These are phyloP conservation scores for Austrofundulus limnaeus DNA, from an alignment of 2,113 vertebrate genomes.

Conservation along the genomic window DNA sequence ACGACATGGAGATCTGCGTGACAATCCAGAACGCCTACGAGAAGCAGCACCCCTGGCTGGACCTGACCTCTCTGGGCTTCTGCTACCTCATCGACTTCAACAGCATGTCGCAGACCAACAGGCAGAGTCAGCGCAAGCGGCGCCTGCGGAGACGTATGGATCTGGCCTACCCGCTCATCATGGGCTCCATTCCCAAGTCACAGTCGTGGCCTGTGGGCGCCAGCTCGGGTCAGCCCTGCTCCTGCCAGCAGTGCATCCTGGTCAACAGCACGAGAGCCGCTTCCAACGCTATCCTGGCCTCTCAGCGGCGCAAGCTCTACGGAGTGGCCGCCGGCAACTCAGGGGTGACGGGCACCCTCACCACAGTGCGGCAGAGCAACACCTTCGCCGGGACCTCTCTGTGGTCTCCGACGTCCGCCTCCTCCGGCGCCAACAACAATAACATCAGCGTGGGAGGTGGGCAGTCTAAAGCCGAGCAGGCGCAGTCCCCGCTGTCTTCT, in stretches of 20 bases:
- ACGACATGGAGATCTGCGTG: slow-evolving; percentile 97
- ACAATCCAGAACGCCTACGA: slow-evolving; percentile 98
- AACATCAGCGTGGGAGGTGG: slow-evolving; percentile 68
- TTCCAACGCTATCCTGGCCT: slow-evolving; percentile 95
- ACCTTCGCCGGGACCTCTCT: slow-evolving; percentile 86
- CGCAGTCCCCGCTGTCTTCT: slow-evolving; percentile 69
- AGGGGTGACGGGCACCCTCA: slow-evolving; percentile 40
- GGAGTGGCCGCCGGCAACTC: slow-evolving; percentile 65
- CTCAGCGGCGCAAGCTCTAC: slow-evolving; percentile 87
- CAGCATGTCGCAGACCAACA: slow-evolving; percentile 96
- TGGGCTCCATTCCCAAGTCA: slow-evolving; percentile 95
- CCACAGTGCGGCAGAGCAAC: slow-evolving; percentile 87
- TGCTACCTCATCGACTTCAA: slow-evolving; percentile 96
- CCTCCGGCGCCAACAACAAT: slow-evolving; percentile 66
- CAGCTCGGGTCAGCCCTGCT: slow-evolving; percentile 90
- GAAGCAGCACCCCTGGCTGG: slow-evolving; percentile 98
- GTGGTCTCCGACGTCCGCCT: slow-evolving; percentile 76
- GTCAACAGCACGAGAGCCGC: slow-evolving; percentile 94
- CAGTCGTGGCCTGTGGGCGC: slow-evolving; percentile 95
- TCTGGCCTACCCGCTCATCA: slow-evolving; percentile 93
- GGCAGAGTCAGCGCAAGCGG: slow-evolving; percentile 90
- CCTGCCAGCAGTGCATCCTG: slow-evolving; percentile 93
- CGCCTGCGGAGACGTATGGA: slow-evolving; percentile 94
- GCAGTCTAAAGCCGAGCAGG: slow-evolving; percentile 79
- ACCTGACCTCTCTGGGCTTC: slow-evolving; percentile 95